These are phyloP conservation scores for Tetropium fuscum DNA, from an alignment of 2,888 invertebrate species.

Conservation along the genomic window DNA sequence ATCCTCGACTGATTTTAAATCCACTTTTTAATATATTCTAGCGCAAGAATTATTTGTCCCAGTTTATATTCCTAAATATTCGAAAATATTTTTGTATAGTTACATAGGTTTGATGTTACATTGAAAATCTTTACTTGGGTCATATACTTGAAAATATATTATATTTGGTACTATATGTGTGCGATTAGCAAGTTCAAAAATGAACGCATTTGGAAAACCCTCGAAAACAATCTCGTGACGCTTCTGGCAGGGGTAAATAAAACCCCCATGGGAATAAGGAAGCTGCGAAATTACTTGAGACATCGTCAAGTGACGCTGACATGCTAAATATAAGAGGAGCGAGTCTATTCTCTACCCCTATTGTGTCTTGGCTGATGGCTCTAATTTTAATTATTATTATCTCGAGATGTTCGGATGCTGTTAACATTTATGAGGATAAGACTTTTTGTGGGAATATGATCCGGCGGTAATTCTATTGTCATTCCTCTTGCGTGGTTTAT, in stretches of 20 bases:
- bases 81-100: too few species aligned
- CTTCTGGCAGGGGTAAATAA: too few species aligned
- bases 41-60: too few species aligned
- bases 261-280: not conserved
- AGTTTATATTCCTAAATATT: too few species aligned
- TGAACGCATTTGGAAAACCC: not conserved
- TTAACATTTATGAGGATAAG: constrained; percentile 12
- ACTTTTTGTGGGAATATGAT: constrained; percentile 10
- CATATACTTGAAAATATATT: too few species aligned
- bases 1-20: too few species aligned
- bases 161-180: too few species aligned
- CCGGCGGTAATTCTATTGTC: not conserved
- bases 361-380: constrained; percentile 6
- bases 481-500: not conserved
- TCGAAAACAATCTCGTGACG: not conserved
- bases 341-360: not conserved
- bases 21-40: too few species aligned
- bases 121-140: too few species aligned
- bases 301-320: constrained; percentile 6
- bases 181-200: too few species aligned
- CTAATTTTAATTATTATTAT: constrained; percentile 12
- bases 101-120: too few species aligned
- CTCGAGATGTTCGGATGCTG: constrained; percentile 7
- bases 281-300: not conserved
- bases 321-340: constrained; percentile 3